Evolutionary conservation across 2,888 invertebrate genomes (phyloP).

Genomic region (Napeogenes inachia): DNA sequence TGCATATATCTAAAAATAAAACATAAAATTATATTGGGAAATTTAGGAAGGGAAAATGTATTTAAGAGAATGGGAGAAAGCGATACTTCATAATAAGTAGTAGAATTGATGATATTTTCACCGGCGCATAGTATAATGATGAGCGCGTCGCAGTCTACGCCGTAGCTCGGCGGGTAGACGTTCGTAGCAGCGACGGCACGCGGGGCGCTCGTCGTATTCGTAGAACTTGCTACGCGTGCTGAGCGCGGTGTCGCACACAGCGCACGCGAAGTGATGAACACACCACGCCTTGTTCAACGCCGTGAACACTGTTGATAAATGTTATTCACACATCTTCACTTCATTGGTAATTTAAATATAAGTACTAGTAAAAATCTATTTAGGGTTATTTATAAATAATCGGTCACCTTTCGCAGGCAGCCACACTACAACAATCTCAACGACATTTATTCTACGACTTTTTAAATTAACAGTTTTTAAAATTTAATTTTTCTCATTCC

Average conservation of each 20-base stretch:
- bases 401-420: too few relatives aligned
- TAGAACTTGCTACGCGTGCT: conserved; percentile 99
- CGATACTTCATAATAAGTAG: neutral
- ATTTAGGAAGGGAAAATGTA: too few relatives aligned
- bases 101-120: conserved; percentile 26
- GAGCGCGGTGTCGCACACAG: conserved; percentile 96
- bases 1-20: too few relatives aligned
- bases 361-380: too few relatives aligned
- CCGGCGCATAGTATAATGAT: conserved; percentile 84
- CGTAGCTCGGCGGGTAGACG: conserved; percentile 96
- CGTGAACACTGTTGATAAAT: conserved; percentile 87
- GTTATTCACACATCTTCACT: too few relatives aligned
- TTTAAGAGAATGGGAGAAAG: too few relatives aligned
- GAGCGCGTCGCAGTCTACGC: conserved; percentile 92
- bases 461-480: too few relatives aligned
- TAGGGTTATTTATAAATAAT: too few relatives aligned
- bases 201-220: conserved; percentile 98
- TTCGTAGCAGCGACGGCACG: conserved; percentile 99
- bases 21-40: conserved; percentile 2
- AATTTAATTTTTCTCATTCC: too few relatives aligned
- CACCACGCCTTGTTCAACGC: conserved; percentile 99
- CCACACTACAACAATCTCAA: too few relatives aligned
- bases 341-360: too few relatives aligned
- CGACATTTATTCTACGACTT: too few relatives aligned
- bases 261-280: conserved; percentile 98